These are phyloP conservation scores for Pachymerium ferrugineum DNA, from an alignment of 2,888 invertebrate genomes.

Conservation along the genomic window DNA sequence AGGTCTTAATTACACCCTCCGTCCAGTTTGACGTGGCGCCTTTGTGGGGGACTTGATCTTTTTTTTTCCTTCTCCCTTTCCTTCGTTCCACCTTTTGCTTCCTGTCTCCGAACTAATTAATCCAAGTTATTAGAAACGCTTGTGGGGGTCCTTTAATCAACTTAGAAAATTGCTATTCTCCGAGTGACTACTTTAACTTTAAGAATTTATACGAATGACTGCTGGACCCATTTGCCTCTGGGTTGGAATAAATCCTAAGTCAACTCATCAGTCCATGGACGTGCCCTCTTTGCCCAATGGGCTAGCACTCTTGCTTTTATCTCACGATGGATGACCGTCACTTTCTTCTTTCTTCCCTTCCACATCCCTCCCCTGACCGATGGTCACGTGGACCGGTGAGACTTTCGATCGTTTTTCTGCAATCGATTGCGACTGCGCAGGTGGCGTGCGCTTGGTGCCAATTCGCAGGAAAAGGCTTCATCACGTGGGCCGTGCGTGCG, in stretches of 20 bases:
- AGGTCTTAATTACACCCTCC: constrained; percentile 11
- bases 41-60: constrained; percentile 3
- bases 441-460: constrained; percentile 14
- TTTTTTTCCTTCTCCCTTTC: too few relatives aligned
- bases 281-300: constrained; percentile 27
- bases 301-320: constrained; percentile 22
- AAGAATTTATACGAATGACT: not conserved
- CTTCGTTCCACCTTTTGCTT: not conserved
- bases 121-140: constrained; percentile 4
- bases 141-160: not conserved
- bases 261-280: constrained; percentile 27
- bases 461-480: constrained; percentile 27
- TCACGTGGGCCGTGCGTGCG: constrained; percentile 10
- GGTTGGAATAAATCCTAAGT: constrained; percentile 23
- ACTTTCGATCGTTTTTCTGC: constrained; percentile 11
- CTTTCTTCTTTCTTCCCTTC: constrained; percentile 7
- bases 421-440: constrained; percentile 9
- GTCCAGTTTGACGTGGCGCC: constrained; percentile 20
- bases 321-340: constrained; percentile 19
- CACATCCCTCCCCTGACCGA: not conserved
- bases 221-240: constrained; percentile 15
- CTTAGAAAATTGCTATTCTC: constrained; percentile 11
- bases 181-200: not conserved
- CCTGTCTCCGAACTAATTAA: not conserved
- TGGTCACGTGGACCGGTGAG: not conserved